Evolutionary conservation across 1,140 invertebrate species (phyloP).

Genomic region (Drosophila ercepeae): DNA sequence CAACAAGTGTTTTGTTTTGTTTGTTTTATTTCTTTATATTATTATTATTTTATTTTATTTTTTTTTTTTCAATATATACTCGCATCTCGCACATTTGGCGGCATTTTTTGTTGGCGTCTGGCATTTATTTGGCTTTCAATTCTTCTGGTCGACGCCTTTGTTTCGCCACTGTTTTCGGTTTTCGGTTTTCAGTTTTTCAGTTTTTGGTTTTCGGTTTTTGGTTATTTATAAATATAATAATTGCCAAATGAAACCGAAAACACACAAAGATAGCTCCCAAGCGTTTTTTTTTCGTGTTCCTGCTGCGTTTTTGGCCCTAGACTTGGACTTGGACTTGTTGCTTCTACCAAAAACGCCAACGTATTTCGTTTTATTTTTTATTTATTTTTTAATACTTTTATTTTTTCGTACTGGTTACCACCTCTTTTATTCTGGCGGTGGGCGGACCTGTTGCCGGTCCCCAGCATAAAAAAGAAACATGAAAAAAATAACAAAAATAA

Average conservation of each 20-base stretch:
- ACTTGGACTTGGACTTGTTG: conserved; percentile 72
- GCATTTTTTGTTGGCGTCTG: conserved; percentile 48
- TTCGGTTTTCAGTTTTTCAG: conserved; percentile 5
- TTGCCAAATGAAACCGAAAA: conserved; percentile 55
- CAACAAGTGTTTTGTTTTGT: conserved; percentile 31
- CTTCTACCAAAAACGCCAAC: conserved; percentile 42
- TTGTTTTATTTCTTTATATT: background rate
- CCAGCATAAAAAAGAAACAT: conserved; percentile 32
- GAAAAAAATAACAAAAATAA: conserved; percentile 21
- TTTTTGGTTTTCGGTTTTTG: conserved; percentile 15
- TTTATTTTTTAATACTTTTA: too few species aligned
- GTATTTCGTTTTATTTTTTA: conserved; percentile 38
- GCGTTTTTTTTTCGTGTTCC: background rate
- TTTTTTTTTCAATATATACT: conserved; percentile 1
- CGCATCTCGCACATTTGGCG: conserved; percentile 18
- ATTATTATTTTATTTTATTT: conserved; percentile 9
- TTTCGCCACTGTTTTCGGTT: conserved; percentile 30
- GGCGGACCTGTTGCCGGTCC: conserved; percentile 67
- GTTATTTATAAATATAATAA: conserved; percentile 60
- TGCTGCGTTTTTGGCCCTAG: conserved; percentile 41
- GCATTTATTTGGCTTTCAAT: conserved; percentile 62
- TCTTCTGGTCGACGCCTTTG: conserved; percentile 31
- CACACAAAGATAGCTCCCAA: conserved; percentile 19
- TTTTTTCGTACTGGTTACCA: conserved; percentile 9
- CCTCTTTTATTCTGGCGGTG: conserved; percentile 46